Evolutionary conservation across 2,113 vertebrate genomes (phyloP).

Genomic region (Montifringilla adamsi): DNA sequence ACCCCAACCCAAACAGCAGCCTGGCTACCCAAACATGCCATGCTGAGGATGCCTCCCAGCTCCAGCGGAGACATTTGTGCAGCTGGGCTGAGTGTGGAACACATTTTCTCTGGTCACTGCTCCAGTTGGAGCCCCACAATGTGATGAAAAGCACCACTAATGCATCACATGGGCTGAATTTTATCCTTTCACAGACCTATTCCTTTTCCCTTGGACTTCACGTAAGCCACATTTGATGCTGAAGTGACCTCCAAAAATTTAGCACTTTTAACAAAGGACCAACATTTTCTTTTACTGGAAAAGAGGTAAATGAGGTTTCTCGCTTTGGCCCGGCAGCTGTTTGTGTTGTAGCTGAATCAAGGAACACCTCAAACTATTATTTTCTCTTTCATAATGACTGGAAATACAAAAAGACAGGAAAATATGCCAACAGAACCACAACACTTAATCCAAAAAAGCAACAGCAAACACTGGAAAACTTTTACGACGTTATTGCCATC

Average conservation of each 20-base stretch:
- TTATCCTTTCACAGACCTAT: background rate
- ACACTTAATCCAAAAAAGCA: background rate
- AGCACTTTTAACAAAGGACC: constrained; percentile 24
- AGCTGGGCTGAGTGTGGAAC: constrained; percentile 5
- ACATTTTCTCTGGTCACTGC: background rate
- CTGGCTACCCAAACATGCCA: background rate
- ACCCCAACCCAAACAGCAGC: background rate
- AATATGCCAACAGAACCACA: background rate
- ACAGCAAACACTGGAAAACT: background rate
- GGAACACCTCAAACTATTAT: background rate
- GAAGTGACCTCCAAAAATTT: constrained; percentile 14
- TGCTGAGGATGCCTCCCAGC: background rate
- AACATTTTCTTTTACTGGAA: constrained; percentile 49
- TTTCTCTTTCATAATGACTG: constrained; percentile 3
- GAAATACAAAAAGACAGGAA: background rate
- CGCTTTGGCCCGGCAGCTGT: background rate
- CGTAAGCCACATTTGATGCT: background rate
- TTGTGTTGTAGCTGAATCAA: constrained; percentile 1
- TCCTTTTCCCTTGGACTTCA: background rate
- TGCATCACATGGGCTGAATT: background rate
- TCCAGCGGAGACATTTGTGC: background rate
- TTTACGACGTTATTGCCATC: accelerated
- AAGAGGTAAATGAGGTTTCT: constrained; percentile 22
- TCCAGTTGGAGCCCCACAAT: background rate
- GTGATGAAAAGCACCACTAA: background rate